A percentile compares a stretch with the other conserved stretches of the same genome.
Conservation (phyloP, 2,113 vertebrate genomes). For the Ascaphus truei region DNA sequence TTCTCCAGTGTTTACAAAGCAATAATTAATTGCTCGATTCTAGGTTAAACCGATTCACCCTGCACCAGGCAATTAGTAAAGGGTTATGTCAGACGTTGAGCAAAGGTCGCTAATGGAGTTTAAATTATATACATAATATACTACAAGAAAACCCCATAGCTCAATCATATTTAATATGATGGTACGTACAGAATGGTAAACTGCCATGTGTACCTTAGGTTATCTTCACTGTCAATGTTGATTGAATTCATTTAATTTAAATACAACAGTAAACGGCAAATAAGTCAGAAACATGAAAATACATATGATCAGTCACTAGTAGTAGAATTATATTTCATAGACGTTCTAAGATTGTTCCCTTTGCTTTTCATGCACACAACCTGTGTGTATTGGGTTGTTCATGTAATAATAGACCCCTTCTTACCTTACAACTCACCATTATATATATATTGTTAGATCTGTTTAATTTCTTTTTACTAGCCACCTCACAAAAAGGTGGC, state of each 20-base stretch:
- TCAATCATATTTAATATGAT: neutral
- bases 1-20: neutral
- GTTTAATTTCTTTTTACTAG: no score
- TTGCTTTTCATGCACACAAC: no score
- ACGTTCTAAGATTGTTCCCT: no score
- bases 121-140: constrained; percentile 6
- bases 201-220: neutral
- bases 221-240: neutral
- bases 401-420: no score
- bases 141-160: neutral
- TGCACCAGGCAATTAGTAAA: neutral
- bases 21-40: constrained; percentile 5
- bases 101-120: neutral
- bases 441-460: no score
- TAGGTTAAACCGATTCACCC: constrained; percentile 7
- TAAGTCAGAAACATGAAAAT: no score
- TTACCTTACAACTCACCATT: no score
- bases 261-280: neutral
- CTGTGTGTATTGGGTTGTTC: no score
- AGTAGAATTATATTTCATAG: no score
- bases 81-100: neutral
- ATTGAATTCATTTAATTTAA: neutral
- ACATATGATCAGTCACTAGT: no score
- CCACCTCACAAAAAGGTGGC: no score
- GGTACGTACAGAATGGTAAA: neutral